Percentiles rank a stretch among this genome's conserved stretches.
phyloP scores from a whole-genome alignment of 37 sponge, comb jelly and placozoan species.

The Ephydatia muelleri region DNA sequence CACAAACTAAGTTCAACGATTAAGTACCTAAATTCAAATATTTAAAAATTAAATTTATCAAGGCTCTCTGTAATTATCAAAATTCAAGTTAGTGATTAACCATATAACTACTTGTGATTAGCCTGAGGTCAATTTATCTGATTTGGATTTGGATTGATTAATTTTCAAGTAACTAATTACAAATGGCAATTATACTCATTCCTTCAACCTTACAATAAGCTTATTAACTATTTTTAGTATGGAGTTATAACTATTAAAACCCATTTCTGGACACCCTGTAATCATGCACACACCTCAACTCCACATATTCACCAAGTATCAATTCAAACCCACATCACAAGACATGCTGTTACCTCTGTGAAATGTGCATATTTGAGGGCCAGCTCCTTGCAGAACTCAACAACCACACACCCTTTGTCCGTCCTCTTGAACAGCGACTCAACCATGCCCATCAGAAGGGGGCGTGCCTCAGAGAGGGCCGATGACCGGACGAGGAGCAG shows the following conservation, averaged over 20 bases:
- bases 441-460: slow-evolving; percentile 1
- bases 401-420: slow-evolving; percentile 17
- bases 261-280: neutral
- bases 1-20: no score
- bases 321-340: neutral
- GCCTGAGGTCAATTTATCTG: no score
- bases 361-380: neutral
- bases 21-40: no score
- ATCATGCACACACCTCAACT: neutral
- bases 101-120: neutral
- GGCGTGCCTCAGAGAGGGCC: slow-evolving; percentile 6
- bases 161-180: no score
- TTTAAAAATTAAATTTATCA: no score
- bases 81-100: neutral
- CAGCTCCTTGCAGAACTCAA: slow-evolving; percentile 41
- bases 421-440: slow-evolving; percentile 3
- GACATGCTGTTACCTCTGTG: neutral
- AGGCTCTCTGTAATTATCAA: no score
- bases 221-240: no score
- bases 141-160: no score
- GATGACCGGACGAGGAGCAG: slow-evolving; percentile 41
- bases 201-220: no score
- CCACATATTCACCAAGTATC: neutral
- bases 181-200: no score
- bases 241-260: no score